Evolutionary conservation across 2,888 invertebrate species (phyloP).

Genomic region (Pollenia amentaria): DNA sequence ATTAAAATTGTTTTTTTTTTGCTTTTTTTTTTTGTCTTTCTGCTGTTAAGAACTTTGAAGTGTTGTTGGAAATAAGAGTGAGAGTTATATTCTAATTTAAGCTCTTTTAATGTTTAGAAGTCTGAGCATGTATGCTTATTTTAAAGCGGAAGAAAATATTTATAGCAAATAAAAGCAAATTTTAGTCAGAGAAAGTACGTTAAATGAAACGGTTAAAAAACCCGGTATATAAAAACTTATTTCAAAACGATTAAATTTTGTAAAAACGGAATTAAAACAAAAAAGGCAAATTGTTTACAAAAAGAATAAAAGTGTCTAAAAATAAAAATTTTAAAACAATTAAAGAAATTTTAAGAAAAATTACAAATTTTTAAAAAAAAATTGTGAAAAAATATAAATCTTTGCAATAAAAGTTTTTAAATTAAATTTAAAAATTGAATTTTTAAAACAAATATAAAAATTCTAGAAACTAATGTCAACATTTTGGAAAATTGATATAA

Average conservation of each 20-base stretch:
- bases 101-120: slow-evolving; percentile 39
- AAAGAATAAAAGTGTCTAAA: neutral
- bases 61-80: slow-evolving; percentile 39
- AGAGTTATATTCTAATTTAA: slow-evolving; percentile 43
- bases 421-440: too few species aligned
- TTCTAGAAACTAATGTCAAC: too few species aligned
- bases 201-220: slow-evolving; percentile 81
- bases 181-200: slow-evolving; percentile 85
- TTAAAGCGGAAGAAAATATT: slow-evolving; percentile 50
- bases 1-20: neutral
- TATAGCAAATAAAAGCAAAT: slow-evolving; percentile 68
- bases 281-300: neutral
- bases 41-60: slow-evolving; percentile 38
- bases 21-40: neutral
- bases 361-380: neutral
- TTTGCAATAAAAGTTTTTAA: too few species aligned
- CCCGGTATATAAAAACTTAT: slow-evolving; percentile 43
- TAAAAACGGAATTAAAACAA: slow-evolving; percentile 29
- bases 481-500: too few species aligned
- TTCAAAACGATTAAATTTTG: slow-evolving; percentile 25
- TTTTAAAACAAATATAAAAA: too few species aligned
- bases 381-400: too few species aligned
- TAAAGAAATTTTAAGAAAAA: neutral
- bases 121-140: neutral
- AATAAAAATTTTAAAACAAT: neutral